Conservation (phyloP, 2,113 vertebrate genomes). For the Daubentonia madagascariensis region DNA sequence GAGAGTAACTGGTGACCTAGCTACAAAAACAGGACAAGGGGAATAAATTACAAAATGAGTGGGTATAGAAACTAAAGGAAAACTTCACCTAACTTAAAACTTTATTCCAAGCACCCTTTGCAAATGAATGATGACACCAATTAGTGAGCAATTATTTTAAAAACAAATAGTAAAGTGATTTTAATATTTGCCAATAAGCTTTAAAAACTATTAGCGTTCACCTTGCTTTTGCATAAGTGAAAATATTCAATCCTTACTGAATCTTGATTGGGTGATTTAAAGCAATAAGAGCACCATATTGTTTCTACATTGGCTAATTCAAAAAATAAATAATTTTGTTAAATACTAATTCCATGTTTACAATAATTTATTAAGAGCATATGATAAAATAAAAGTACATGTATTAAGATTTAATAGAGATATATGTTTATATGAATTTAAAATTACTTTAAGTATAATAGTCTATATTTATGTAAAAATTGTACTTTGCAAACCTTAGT, state of each 20-base stretch:
- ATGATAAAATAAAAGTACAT: neutral
- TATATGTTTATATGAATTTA: neutral
- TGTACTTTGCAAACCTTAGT: neutral
- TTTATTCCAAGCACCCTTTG: neutral
- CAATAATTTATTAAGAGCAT: neutral
- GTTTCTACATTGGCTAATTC: neutral
- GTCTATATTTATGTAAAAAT: neutral
- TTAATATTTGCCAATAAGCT: neutral
- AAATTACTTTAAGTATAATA: neutral
- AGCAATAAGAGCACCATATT: neutral
- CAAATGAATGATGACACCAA: neutral
- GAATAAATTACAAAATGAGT: neutral
- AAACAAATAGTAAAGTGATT: neutral
- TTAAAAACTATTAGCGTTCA: neutral
- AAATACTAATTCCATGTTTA: neutral
- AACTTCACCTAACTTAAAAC: neutral
- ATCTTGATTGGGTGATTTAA: neutral
- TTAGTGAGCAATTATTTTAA: neutral
- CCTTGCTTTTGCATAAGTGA: neutral
- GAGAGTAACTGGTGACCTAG: neutral
- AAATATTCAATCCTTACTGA: conserved; percentile 8
- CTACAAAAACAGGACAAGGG: neutral
- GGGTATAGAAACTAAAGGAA: neutral
- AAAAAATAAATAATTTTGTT: neutral
- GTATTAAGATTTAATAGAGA: neutral